Evolutionary conservation across 2,888 invertebrate genomes (phyloP).

Genomic region (Atethmia centrago): DNA sequence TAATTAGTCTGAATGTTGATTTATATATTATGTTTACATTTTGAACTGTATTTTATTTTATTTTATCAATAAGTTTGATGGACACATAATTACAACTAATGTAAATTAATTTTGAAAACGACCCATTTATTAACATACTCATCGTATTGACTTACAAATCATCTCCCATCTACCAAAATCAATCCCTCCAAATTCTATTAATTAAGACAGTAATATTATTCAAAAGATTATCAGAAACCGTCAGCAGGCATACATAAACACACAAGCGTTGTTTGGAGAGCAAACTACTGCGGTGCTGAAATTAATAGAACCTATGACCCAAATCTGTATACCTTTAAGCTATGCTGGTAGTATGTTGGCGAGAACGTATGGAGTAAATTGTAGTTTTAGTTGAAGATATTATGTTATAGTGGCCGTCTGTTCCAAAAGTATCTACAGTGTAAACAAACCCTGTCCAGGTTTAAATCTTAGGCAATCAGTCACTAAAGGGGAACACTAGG

Average conservation of each 20-base stretch:
- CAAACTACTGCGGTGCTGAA: constrained; percentile 46
- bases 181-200: constrained; percentile 46
- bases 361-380: not conserved
- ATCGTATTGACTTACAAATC: constrained; percentile 23
- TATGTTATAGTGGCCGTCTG: not conserved
- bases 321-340: constrained; percentile 13
- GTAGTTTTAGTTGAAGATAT: not conserved
- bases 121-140: no score
- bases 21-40: no score
- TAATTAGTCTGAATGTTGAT: no score
- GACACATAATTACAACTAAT: no score
- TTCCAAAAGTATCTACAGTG: no score
- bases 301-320: constrained; percentile 48
- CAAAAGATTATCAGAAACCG: constrained; percentile 57
- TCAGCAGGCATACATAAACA: constrained; percentile 46
- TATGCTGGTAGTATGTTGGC: not conserved
- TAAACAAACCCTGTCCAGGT: no score
- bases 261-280: constrained; percentile 50
- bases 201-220: constrained; percentile 60
- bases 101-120: no score
- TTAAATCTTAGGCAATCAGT: no score
- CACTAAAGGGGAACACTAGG: no score
- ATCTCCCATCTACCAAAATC: constrained; percentile 4
- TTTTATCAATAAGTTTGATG: no score
- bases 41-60: no score